Base-by-base conservation (phyloP, 2,113 vertebrate genomes). In the Malurus melanocephalus region DNA sequence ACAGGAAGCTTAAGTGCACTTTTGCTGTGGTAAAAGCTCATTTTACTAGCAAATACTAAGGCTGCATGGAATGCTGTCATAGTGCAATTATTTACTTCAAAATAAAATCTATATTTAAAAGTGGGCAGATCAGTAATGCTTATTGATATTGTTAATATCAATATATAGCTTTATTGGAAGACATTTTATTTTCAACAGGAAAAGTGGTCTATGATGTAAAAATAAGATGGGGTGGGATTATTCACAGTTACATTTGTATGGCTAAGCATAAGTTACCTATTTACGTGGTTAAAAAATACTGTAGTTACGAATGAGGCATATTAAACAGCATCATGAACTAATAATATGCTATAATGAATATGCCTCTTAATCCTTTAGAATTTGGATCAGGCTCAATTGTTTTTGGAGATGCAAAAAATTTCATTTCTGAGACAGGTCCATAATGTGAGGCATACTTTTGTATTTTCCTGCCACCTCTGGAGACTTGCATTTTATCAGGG, bases 1-100 rank as follows among this genome's bases (percentile, higher is more conserved):
- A 26, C 38, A 61, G 61, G 16, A 11, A 89, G 33, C 23, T 85
- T 87, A 76, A 35, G 15, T 40, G 40, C 30, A 35, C 26, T 77
- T 83, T 74, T 48, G 19, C 15, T 33, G 11, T 45, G 26, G 32
- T 67, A 61, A 87, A 83, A 27, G 26, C 8, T 80, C 49, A 24
- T 85, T 87, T 87, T 65, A 30, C n/a, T 45, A 48, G 45, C 38
- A 78, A 80, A 74, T 48, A 46, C 40, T 2, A 10, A 85, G 40
- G 15, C 15, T 87, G 26, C 0, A 8, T 48, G n/a, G 49, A 35
- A 59, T 0, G 0, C 4, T 60, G 33, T 17, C 19, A 27, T 22
- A 67, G 5, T 26, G 27, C 15, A 84, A 84, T 38, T 8, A 43
- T 65, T 68, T 64, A 32, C 27, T 53, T 42, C 9, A 6, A 11